Conservation (phyloP, 2,888 invertebrate genomes). For the Fragum sueziense region DNA sequence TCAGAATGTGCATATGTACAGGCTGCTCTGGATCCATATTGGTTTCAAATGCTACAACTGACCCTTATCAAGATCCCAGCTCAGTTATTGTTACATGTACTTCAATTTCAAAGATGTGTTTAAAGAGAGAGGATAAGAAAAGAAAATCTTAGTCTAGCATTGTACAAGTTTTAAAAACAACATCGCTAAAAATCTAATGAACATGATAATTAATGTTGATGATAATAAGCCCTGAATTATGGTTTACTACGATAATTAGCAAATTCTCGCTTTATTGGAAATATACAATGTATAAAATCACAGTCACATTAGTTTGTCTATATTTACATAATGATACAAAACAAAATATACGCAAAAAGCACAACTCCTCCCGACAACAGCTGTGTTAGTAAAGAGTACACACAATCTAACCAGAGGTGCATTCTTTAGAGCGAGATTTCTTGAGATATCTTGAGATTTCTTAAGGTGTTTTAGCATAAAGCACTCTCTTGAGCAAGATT, state of each 20-base stretch:
- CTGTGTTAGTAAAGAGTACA: no score
- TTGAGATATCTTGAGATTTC: no score
- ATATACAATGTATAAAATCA: constrained; percentile 23
- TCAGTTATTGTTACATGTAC: no score
- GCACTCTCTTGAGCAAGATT: no score
- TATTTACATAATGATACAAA: constrained; percentile 10
- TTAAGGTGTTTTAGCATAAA: no score
- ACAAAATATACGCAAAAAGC: neutral
- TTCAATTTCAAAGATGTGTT: no score
- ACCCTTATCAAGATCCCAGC: no score
- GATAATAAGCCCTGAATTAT: constrained; percentile 7
- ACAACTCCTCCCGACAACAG: neutral
- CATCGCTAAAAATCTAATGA: neutral
- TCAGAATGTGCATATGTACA: neutral
- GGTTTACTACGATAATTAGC: neutral
- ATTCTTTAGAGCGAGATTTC: no score
- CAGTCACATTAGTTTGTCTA: constrained; percentile 18
- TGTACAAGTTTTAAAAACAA: neutral
- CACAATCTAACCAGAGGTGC: no score
- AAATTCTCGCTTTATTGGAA: constrained; percentile 32
- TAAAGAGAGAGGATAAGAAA: neutral
- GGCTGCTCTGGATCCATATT: neutral
- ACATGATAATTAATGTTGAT: neutral
- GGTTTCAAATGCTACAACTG: no score
- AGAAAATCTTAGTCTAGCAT: no score